Evolutionary conservation across 2,888 invertebrate genomes (phyloP).

Genomic region (Argynnis bischoffii): DNA sequence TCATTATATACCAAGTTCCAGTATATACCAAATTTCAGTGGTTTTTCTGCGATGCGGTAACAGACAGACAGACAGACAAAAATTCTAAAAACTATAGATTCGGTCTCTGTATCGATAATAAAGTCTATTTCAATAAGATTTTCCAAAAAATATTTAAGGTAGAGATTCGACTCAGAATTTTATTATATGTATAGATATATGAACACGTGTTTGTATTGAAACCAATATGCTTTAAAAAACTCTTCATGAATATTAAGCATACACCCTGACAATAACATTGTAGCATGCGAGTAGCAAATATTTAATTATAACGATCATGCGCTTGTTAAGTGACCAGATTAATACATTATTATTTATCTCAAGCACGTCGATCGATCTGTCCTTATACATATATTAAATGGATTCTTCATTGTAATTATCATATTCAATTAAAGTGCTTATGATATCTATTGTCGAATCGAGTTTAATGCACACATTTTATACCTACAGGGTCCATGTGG

Average conservation of each 20-base stretch:
- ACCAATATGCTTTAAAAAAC: constrained; percentile 4
- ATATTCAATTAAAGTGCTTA: constrained; percentile 16
- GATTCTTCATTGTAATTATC: constrained; percentile 25
- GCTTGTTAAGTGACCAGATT: constrained; percentile 11
- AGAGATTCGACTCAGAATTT: too few relatives aligned
- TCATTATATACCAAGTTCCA: too few relatives aligned
- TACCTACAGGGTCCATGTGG: neutral
- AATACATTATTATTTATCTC: constrained; percentile 27
- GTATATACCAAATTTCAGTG: too few relatives aligned
- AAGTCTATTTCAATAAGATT: too few relatives aligned
- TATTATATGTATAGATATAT: too few relatives aligned
- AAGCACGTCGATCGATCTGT: constrained; percentile 30
- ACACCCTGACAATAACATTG: neutral
- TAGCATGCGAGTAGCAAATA: constrained; percentile 9
- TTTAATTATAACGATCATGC: constrained; percentile 20
- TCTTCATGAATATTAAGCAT: constrained; percentile 1
- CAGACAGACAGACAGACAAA: too few relatives aligned
- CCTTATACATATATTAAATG: constrained; percentile 26
- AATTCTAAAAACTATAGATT: too few relatives aligned
- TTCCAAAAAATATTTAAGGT: too few relatives aligned
- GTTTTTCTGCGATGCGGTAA: too few relatives aligned
- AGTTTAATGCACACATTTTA: constrained; percentile 12
- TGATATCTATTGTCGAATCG: constrained; percentile 5
- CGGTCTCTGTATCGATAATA: too few relatives aligned
- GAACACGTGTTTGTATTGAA: constrained; percentile 1